A percentile compares a stretch with the other conserved stretches of the same genome.
phyloP scores from a whole-genome alignment of 1,140 invertebrate species.

The Nilaparvata lugens region DNA sequence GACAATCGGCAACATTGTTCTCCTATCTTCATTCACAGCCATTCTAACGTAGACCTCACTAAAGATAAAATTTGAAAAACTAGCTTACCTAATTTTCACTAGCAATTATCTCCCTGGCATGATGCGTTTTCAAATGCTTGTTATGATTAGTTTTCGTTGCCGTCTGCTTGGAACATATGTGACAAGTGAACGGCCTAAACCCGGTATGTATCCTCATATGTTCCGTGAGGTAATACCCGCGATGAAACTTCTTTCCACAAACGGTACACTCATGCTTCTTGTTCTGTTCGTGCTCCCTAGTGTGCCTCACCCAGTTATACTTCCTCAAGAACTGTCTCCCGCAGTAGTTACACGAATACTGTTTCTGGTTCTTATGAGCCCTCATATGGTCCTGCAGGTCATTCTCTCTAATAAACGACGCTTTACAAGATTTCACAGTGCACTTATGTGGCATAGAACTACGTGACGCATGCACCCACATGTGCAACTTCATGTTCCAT shows the following conservation, averaged over 20 bases:
- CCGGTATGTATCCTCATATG: constrained; percentile 78
- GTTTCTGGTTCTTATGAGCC: constrained; percentile 66
- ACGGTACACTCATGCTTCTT: constrained; percentile 82
- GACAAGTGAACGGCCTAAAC: constrained; percentile 70
- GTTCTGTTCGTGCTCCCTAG: constrained; percentile 78
- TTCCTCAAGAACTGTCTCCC: constrained; percentile 88
- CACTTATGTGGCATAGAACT: constrained; percentile 80
- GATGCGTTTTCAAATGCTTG: constrained; percentile 79
- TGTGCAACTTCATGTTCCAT: constrained; percentile 80
- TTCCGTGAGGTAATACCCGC: constrained; percentile 78
- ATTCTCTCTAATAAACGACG: constrained; percentile 66
- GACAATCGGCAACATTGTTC: too few relatives aligned
- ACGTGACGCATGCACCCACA: constrained; percentile 78
- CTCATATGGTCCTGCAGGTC: constrained; percentile 78
- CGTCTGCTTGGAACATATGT: constrained; percentile 76
- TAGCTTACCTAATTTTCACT: constrained; percentile 76
- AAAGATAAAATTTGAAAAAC: too few relatives aligned
- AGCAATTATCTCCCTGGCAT: constrained; percentile 72
- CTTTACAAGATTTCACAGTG: constrained; percentile 54
- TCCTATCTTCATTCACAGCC: too few relatives aligned
- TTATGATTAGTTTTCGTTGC: constrained; percentile 83
- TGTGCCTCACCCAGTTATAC: constrained; percentile 84
- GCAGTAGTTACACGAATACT: constrained; percentile 87
- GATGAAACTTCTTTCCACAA: constrained; percentile 77
- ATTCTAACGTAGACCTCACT: too few relatives aligned